A percentile compares a stretch with the other conserved stretches of the same genome.
Conservation (phyloP, 2,888 invertebrate genomes). For the Diplolepis rosae region DNA sequence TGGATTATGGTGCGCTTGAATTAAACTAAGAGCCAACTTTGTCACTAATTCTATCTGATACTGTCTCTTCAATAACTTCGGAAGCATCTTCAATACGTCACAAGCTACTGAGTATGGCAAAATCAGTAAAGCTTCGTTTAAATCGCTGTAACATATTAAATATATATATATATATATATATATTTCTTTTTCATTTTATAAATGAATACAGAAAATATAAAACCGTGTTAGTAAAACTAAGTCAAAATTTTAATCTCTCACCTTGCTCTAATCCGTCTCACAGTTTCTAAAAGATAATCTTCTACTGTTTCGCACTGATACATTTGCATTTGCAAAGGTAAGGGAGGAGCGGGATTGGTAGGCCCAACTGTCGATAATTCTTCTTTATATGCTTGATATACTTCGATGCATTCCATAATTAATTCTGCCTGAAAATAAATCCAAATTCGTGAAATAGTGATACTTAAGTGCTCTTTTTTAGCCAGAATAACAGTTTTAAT, state of each 20-base stretch:
- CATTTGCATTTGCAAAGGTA: conserved; percentile 89
- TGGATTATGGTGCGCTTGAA: conserved; percentile 86
- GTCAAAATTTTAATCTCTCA: conserved; percentile 64
- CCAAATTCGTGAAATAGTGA: conserved; percentile 36
- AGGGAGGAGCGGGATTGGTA: conserved; percentile 75
- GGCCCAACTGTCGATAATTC: conserved; percentile 77
- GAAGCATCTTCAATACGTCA: conserved; percentile 84
- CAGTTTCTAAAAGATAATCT: conserved; percentile 87
- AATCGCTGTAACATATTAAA: conserved; percentile 79
- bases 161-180: not conserved
- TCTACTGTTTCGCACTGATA: conserved; percentile 83
- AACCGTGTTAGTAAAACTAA: not conserved
- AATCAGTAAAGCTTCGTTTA: conserved; percentile 91
- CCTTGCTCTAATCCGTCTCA: conserved; percentile 89
- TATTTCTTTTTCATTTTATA: not conserved
- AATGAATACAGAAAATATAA: conserved; percentile 10
- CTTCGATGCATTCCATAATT: conserved; percentile 91
- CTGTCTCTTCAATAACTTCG: conserved; percentile 80
- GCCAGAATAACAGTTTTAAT: conserved; percentile 5
- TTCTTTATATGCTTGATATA: conserved; percentile 79
- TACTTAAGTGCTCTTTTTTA: conserved; percentile 3
- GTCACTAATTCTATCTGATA: conserved; percentile 86
- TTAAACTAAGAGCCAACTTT: conserved; percentile 84
- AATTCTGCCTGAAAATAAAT: conserved; percentile 82
- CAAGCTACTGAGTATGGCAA: conserved; percentile 89